Conservation (phyloP, 2,888 invertebrate genomes). For the Leptopilina drosophilae region DNA sequence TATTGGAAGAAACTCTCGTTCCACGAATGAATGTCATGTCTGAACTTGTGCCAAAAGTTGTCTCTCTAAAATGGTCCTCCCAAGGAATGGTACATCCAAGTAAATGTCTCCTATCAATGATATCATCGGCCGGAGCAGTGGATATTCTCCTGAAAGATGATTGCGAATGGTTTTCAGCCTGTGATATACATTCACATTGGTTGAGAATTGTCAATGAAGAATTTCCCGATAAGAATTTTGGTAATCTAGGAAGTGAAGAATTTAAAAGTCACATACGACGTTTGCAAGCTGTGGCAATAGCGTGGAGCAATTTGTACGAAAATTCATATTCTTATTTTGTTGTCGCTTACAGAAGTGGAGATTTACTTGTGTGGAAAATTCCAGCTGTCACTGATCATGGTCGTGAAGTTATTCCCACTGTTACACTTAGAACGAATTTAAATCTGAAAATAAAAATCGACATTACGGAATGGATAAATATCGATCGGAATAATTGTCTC, state of each 20-base stretch:
- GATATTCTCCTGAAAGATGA: slow-evolving; percentile 64
- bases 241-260: slow-evolving; percentile 45
- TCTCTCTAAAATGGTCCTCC: slow-evolving; percentile 69
- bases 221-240: slow-evolving; percentile 42
- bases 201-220: slow-evolving; percentile 55
- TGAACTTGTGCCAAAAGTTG: slow-evolving; percentile 61
- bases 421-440: slow-evolving; percentile 41
- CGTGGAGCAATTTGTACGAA: slow-evolving; percentile 67
- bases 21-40: slow-evolving; percentile 64
- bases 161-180: slow-evolving; percentile 66
- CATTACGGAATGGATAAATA: slow-evolving; percentile 64
- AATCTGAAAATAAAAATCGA: slow-evolving; percentile 60
- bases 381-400: slow-evolving; percentile 54
- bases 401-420: slow-evolving; percentile 22
- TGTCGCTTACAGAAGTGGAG: slow-evolving; percentile 65
- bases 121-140: slow-evolving; percentile 69
- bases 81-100: slow-evolving; percentile 62
- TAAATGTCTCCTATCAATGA: slow-evolving; percentile 67
- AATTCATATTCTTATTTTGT: slow-evolving; percentile 66
- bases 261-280: slow-evolving; percentile 56
- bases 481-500: slow-evolving; percentile 56
- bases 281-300: slow-evolving; percentile 64
- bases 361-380: slow-evolving; percentile 69
- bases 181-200: slow-evolving; percentile 63
- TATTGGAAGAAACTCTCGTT: slow-evolving; percentile 66